Evolutionary conservation across 2,113 vertebrate species (phyloP), one percentile per base, ranked within the genome.

Genomic region (Ceuthmochares aereus): DNA sequence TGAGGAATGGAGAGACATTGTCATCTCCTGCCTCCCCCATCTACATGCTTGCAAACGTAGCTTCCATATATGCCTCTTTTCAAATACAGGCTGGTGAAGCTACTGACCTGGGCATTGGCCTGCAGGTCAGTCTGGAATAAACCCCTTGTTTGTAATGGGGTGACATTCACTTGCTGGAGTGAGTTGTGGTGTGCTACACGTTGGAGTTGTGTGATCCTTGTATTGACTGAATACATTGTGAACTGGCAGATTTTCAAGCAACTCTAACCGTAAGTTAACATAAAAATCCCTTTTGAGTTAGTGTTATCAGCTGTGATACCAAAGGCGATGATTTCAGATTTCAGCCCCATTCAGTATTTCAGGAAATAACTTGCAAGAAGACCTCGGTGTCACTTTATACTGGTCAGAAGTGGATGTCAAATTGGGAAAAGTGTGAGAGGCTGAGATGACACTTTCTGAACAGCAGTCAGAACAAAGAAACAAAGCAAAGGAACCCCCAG

Each of bases 401-500:
- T 29, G 60, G 36, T 54, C 62, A 68, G 77, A 84, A 91, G 77
- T 23, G 26, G 73, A 76, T 75, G 77, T 74, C 18, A 93, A 83
- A 94, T 25, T 43, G 21, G 58, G 58, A 37, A 84, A 93, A 20
- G 60, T 87, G 87, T 89, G 60, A 76, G 73, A 93, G 86, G 55
- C 79, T 90, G 88, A 90, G 59, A 93, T 2, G 2, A 74, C 26
- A 9, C 22, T 42, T 87, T 87, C 64, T 92, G 60, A 84, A 76
- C 76, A 89, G 81, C 62, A 84, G 26, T 70, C 36, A 79, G 49
- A 74, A 87, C 91, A 91, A 91, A 91, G 87, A 92, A 91, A 68
- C 30, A 62, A 89, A 49, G 78, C 69, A 84, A 72, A 89, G 42
- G 40, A 87, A 78, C 32, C 5, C 64, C 84, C 18, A 64, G 34